phyloP scores from a whole-genome alignment of 2,888 invertebrate species.

The Sinopyrophorus schimmeli region DNA sequence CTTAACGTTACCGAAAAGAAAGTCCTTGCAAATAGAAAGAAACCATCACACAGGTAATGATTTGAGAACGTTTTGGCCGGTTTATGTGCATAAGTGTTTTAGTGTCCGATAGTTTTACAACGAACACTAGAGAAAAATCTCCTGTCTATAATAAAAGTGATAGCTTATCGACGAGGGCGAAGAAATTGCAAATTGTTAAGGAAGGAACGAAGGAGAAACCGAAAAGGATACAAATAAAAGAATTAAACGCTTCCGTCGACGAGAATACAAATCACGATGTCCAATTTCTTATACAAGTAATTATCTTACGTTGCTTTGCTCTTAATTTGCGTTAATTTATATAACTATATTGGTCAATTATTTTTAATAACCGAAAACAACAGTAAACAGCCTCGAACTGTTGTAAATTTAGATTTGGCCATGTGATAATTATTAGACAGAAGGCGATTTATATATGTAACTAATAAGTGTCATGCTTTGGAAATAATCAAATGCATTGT shows the following conservation, averaged over 20 bases:
- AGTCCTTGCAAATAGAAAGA: constrained; percentile 65
- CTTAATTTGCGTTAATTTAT: neutral
- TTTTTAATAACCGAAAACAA: no score
- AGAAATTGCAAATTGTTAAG: constrained; percentile 65
- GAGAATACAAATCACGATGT: constrained; percentile 61
- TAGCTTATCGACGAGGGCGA: constrained; percentile 69
- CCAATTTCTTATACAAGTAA: constrained; percentile 65
- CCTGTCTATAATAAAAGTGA: constrained; percentile 67
- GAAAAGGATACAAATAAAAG: constrained; percentile 51
- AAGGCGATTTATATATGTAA: no score
- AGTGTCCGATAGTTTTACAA: constrained; percentile 50
- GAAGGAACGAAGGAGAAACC: constrained; percentile 34
- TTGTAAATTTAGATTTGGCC: no score
- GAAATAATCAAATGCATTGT: no score
- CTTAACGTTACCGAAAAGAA: constrained; percentile 68
- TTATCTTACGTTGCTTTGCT: constrained; percentile 40
- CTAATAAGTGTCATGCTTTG: no score
- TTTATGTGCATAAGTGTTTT: constrained; percentile 3
- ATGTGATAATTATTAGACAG: no score
- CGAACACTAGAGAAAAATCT: constrained; percentile 40
- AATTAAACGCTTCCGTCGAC: constrained; percentile 51
- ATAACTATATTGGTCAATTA: no score
- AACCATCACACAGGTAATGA: constrained; percentile 52
- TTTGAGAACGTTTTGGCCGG: neutral
- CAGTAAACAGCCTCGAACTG: no score